Evolutionary conservation across 2,888 invertebrate species (phyloP).

Genomic region (Thelaira solivaga): DNA sequence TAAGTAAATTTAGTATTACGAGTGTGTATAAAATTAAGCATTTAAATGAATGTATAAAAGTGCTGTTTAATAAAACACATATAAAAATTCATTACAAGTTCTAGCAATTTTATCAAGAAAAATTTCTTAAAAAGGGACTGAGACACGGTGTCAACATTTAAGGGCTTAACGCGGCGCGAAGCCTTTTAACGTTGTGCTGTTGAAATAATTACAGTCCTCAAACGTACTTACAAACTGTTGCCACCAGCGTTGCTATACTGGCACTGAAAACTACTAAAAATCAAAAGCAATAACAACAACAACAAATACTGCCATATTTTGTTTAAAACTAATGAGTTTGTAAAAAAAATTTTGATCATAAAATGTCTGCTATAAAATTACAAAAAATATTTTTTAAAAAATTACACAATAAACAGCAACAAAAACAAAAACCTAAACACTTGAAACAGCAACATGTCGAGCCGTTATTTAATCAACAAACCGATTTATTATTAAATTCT

Average conservation of each 20-base stretch:
- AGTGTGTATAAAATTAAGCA: neutral
- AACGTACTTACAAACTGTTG: constrained; percentile 31
- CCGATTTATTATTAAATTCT: constrained; percentile 40
- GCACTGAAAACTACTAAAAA: neutral
- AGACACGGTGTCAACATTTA: constrained; percentile 11
- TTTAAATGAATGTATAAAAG: neutral
- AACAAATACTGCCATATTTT: neutral
- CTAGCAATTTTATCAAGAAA: neutral
- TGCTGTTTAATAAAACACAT: neutral
- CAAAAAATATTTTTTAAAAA: constrained; percentile 66
- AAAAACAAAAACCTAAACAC: neutral
- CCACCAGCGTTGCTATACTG: neutral
- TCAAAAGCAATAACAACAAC: too few relatives aligned
- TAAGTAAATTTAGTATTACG: neutral
- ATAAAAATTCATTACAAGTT: constrained; percentile 6
- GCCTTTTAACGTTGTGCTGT: neutral
- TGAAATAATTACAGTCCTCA: neutral
- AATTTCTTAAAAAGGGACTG: neutral
- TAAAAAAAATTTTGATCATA: constrained; percentile 38
- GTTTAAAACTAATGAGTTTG: constrained; percentile 3
- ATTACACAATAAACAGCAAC: constrained; percentile 60
- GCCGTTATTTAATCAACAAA: constrained; percentile 33
- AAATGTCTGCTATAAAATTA: constrained; percentile 70
- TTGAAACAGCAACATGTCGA: constrained; percentile 6
- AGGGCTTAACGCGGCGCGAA: constrained; percentile 19